phyloP scores from a whole-genome alignment of 2,888 invertebrate species.

The Epirrhoe tristata region DNA sequence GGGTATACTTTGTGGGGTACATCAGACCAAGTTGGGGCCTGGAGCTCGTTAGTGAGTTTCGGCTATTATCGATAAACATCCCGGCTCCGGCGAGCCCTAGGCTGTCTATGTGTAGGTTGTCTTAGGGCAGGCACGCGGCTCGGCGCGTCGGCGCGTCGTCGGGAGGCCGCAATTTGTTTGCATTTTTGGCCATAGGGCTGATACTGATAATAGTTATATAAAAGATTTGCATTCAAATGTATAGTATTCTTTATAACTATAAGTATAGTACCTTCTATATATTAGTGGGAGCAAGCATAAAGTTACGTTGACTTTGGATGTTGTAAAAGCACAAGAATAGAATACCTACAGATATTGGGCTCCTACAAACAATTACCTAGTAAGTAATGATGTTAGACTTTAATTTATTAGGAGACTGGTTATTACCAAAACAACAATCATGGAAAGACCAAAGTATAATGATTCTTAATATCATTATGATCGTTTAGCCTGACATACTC shows the following conservation, averaged over 20 bases:
- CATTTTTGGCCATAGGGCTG: constrained; percentile 74
- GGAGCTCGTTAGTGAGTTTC: constrained; percentile 53
- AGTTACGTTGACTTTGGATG: no score
- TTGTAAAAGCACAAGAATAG: no score
- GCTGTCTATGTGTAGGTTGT: constrained; percentile 76
- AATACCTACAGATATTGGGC: no score
- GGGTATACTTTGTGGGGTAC: constrained; percentile 36
- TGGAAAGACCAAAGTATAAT: not conserved
- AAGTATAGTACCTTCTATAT: no score
- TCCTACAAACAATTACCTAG: no score
- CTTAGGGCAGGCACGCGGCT: constrained; percentile 80
- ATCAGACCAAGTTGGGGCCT: constrained; percentile 49
- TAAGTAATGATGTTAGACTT: no score
- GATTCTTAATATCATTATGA: not conserved
- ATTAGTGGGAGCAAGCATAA: no score
- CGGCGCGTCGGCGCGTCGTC: constrained; percentile 56
- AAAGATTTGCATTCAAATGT: no score
- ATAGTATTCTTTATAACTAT: no score
- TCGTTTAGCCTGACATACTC: not conserved
- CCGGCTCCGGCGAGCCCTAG: constrained; percentile 64
- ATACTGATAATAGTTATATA: constrained; percentile 26
- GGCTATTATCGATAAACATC: constrained; percentile 63
- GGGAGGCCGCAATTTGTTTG: constrained; percentile 62
- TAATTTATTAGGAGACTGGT: no score
- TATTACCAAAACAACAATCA: no score